phyloP scores from a whole-genome alignment of 1,140 invertebrate species.

The Drosophila nikananu region DNA sequence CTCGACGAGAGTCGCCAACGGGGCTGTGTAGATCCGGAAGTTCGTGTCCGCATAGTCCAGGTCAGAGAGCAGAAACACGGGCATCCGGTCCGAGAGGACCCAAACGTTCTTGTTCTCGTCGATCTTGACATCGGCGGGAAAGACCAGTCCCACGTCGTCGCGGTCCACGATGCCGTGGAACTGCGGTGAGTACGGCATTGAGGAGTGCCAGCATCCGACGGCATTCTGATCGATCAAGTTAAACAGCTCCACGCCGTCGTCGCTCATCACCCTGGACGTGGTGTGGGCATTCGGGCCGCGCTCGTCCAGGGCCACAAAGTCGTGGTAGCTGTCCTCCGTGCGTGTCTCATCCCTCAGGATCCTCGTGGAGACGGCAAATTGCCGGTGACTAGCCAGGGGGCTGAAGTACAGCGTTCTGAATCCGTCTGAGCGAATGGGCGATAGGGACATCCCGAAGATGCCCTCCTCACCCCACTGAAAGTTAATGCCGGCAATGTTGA shows the following conservation, averaged over 20 bases:
- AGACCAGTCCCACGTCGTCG: constrained; percentile 91
- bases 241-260: constrained; percentile 90
- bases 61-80: constrained; percentile 89
- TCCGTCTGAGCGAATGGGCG: constrained; percentile 88
- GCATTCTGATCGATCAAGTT: constrained; percentile 92
- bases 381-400: constrained; percentile 90
- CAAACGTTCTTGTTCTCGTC: constrained; percentile 89
- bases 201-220: constrained; percentile 92
- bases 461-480: constrained; percentile 94
- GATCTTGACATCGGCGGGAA: constrained; percentile 92
- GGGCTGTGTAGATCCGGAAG: constrained; percentile 90
- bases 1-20: constrained; percentile 88
- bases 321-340: constrained; percentile 89
- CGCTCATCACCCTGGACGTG: constrained; percentile 90
- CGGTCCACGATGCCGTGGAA: constrained; percentile 91
- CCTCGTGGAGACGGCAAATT: constrained; percentile 91
- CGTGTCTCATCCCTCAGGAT: constrained; percentile 89
- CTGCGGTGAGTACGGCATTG: constrained; percentile 88
- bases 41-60: constrained; percentile 92
- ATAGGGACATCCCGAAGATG: constrained; percentile 91
- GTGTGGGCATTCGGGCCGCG: constrained; percentile 89
- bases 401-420: constrained; percentile 91
- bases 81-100: constrained; percentile 93
- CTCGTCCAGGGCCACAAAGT: constrained; percentile 89
- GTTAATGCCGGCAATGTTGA: constrained; percentile 91